These are phyloP conservation scores for Hydriomena furcata DNA, from an alignment of 2,888 invertebrate species.

Conservation along the genomic window DNA sequence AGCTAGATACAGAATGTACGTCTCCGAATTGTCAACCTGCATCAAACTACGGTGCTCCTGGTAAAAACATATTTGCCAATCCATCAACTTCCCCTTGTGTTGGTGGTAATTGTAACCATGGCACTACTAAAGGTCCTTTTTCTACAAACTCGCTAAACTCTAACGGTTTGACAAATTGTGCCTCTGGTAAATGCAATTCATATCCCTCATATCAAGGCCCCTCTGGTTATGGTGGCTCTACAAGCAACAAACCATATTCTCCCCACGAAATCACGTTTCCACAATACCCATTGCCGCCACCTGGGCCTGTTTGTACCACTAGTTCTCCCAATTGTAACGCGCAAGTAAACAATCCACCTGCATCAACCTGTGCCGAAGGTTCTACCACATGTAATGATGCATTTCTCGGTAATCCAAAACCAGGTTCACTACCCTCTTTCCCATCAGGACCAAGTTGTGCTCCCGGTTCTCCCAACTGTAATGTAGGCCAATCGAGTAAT, in stretches of 20 bases:
- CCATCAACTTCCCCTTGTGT: conserved; percentile 19
- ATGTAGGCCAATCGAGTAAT: no score
- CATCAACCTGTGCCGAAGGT: conserved; percentile 7
- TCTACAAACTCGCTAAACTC: conserved; percentile 15
- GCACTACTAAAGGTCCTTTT: conserved; percentile 25
- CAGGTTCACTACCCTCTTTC: background rate
- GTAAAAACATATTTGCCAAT: conserved; percentile 15
- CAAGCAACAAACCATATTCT: conserved; percentile 14
- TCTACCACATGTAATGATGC: conserved; percentile 7
- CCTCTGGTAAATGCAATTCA: conserved; percentile 41
- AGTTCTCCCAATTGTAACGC: conserved; percentile 20
- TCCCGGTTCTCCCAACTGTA: conserved; percentile 3
- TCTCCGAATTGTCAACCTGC: conserved; percentile 29
- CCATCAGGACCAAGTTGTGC: no score
- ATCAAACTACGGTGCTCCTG: conserved; percentile 19
- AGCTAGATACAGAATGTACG: conserved; percentile 45
- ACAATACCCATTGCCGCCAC: background rate
- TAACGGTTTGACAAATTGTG: conserved; percentile 31
- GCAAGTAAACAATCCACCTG: conserved; percentile 2
- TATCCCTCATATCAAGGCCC: conserved; percentile 17
- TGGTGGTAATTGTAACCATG: conserved; percentile 33
- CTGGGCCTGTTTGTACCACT: conserved; percentile 15
- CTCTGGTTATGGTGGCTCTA: conserved; percentile 10
- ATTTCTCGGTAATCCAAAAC: background rate
- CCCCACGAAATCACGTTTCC: conserved; percentile 7